Evolutionary conservation across 2,113 vertebrate genomes (phyloP).

Genomic region (Gallinago paraguaiae): DNA sequence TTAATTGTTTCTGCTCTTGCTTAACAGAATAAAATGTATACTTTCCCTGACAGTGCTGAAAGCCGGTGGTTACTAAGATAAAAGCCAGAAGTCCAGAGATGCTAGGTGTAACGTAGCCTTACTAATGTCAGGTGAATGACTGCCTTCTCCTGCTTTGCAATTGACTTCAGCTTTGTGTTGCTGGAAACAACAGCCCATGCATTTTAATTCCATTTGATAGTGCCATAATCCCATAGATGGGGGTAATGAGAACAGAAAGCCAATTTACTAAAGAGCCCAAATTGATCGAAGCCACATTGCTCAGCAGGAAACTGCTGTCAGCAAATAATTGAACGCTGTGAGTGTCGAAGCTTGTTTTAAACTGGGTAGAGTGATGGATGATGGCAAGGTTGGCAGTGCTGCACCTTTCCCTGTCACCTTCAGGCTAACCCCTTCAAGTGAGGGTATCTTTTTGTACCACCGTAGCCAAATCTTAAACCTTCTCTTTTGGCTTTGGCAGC

Average conservation of each 20-base stretch:
- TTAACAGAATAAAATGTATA: not conserved
- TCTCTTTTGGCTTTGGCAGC: not conserved
- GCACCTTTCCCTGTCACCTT: not conserved
- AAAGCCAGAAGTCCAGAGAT: not conserved
- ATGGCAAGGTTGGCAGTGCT: not conserved
- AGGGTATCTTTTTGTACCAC: not conserved
- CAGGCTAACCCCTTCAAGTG: not conserved
- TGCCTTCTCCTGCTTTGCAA: not conserved
- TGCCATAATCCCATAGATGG: not conserved
- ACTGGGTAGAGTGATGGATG: not conserved
- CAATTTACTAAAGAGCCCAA: conserved; percentile 48
- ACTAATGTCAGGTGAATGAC: not conserved
- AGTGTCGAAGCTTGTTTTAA: not conserved
- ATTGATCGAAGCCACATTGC: conserved; percentile 30
- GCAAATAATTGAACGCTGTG: not conserved
- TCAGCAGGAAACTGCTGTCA: conserved; percentile 25
- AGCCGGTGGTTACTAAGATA: not conserved
- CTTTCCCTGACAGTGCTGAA: not conserved
- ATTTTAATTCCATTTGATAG: conserved; percentile 34
- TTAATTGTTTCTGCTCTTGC: not conserved
- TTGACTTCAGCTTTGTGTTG: not conserved
- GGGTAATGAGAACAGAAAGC: conserved; percentile 20
- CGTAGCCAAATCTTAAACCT: not conserved
- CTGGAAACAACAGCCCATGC: not conserved
- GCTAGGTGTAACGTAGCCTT: not conserved